phyloP scores from a whole-genome alignment of 2,888 invertebrate species.

The Heliconius charithonia region DNA sequence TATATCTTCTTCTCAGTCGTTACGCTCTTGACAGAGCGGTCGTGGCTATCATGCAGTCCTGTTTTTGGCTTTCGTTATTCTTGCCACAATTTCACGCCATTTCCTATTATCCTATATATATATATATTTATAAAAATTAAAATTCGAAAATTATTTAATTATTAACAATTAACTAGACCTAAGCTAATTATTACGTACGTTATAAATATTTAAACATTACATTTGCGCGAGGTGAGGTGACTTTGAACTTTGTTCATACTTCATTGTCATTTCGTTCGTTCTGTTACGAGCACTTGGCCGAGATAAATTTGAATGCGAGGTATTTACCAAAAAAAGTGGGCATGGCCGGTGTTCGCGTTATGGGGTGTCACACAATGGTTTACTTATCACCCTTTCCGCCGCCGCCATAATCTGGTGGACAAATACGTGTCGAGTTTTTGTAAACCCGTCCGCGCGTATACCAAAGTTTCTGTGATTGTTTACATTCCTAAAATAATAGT shows the following conservation, averaged over 20 bases:
- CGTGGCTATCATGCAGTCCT: too few relatives aligned
- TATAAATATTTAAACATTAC: constrained; percentile 1
- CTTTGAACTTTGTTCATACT: constrained; percentile 31
- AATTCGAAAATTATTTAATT: background rate
- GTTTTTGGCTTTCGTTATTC: too few relatives aligned
- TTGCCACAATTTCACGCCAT: too few relatives aligned
- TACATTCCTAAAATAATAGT: background rate
- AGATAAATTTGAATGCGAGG: constrained; percentile 17
- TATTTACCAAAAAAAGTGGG: constrained; percentile 11
- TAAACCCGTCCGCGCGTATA: background rate
- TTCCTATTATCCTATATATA: too few relatives aligned
- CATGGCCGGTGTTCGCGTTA: constrained; percentile 16
- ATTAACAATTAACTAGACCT: background rate
- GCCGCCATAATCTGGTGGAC: background rate
- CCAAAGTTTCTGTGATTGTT: background rate
- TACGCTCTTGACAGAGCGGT: too few relatives aligned
- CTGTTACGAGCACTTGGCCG: constrained; percentile 1
- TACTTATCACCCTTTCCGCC: constrained; percentile 29
- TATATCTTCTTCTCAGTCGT: too few relatives aligned
- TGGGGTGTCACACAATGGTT: constrained; percentile 29
- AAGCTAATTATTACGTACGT: background rate
- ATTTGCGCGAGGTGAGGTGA: background rate
- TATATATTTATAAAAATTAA: background rate
- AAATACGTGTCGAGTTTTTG: constrained; percentile 14
- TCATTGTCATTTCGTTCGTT: background rate